A percentile compares a stretch with the other conserved stretches of the same genome.
phyloP scores from a whole-genome alignment of 2,797 vertebrate species.

The Sebastes itinus region DNA sequence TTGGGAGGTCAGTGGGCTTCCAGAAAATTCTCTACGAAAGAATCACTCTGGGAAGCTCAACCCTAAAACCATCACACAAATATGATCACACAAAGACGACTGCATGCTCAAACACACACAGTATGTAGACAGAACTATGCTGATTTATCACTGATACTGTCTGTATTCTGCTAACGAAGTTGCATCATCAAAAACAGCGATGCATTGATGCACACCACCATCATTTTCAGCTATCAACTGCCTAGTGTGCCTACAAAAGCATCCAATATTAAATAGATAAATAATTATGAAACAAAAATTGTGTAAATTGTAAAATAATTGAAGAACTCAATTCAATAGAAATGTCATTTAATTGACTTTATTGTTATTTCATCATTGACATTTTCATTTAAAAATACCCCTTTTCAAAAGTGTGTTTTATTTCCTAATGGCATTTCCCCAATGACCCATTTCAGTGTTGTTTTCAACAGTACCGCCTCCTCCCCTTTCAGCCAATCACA shows the following conservation, averaged over 20 bases:
- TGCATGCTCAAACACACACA: slow-evolving; percentile 60
- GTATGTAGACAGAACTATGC: slow-evolving; percentile 27
- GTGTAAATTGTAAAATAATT: not conserved
- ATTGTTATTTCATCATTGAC: not conserved
- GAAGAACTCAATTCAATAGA: not conserved
- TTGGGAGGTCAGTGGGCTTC: slow-evolving; percentile 97
- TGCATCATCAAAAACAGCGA: slow-evolving; percentile 43
- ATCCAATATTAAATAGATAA: not conserved
- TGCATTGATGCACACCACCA: slow-evolving; percentile 37
- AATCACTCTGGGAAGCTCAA: slow-evolving; percentile 78
- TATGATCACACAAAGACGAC: slow-evolving; percentile 51
- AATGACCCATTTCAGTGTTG: not conserved
- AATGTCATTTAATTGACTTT: not conserved
- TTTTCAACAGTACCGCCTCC: not conserved
- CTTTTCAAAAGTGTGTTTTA: not conserved
- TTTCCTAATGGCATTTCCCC: not conserved
- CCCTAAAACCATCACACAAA: slow-evolving; percentile 61
- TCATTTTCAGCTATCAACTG: slow-evolving; percentile 28
- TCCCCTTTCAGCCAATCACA: not conserved
- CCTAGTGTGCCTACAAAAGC: not conserved
- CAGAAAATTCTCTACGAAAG: slow-evolving; percentile 73
- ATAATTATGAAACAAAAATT: not conserved
- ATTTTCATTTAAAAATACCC: not conserved
- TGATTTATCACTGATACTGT: slow-evolving; percentile 20
- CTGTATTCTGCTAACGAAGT: slow-evolving; percentile 40